phyloP scores from a whole-genome alignment of 2,113 vertebrate genomes.

The Crotophaga sulcirostris region DNA sequence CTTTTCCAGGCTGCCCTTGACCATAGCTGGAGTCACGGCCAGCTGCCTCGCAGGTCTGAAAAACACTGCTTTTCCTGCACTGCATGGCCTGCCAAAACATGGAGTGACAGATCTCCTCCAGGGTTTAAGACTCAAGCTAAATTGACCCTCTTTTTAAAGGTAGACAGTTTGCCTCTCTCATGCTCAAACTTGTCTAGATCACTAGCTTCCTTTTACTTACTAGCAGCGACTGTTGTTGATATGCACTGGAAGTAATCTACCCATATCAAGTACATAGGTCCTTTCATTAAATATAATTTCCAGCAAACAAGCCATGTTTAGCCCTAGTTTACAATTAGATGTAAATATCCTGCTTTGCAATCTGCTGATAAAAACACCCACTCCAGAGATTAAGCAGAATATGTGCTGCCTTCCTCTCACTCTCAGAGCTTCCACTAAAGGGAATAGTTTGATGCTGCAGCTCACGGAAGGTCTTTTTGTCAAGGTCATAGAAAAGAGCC shows the following conservation, averaged over 20 bases:
- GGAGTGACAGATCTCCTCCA: neutral
- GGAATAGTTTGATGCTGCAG: neutral
- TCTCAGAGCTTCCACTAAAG: neutral
- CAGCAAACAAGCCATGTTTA: neutral
- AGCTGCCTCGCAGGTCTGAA: neutral
- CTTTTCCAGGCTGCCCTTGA: neutral
- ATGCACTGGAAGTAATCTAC: neutral
- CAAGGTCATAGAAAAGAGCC: neutral
- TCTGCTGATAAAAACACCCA: neutral
- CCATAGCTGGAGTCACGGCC: neutral
- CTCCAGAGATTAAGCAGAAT: neutral
- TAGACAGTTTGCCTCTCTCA: neutral
- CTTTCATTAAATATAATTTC: neutral
- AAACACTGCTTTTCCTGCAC: neutral
- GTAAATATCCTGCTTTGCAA: neutral
- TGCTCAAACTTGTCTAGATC: neutral
- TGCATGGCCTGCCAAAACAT: neutral
- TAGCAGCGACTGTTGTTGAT: neutral
- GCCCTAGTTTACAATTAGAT: neutral
- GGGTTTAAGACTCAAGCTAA: neutral
- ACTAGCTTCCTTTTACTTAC: neutral
- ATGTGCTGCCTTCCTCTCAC: neutral
- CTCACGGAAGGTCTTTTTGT: neutral
- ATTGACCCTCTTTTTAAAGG: neutral
- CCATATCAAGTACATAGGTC: neutral